Evolutionary conservation across 2,797 vertebrate species (phyloP).

Genomic region (Alouatta caraya): DNA sequence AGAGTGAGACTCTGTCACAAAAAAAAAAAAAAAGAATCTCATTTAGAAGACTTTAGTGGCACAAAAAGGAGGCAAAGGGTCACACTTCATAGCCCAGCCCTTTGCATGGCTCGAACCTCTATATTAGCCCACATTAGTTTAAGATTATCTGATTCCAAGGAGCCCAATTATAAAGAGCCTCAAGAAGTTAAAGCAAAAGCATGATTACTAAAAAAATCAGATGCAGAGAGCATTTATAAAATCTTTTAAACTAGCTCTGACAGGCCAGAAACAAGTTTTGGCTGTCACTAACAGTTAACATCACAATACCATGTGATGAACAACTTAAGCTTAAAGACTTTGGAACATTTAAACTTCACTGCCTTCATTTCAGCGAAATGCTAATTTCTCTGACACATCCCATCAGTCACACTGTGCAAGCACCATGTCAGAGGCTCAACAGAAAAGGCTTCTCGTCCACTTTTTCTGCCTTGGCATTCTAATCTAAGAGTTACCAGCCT

Average conservation of each 20-base stretch:
- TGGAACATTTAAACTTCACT: background rate
- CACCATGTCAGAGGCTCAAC: background rate
- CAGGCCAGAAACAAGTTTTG: background rate
- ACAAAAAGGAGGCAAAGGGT: background rate
- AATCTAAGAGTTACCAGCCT: background rate
- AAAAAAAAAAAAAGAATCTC: background rate
- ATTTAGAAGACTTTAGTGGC: background rate
- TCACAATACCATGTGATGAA: background rate
- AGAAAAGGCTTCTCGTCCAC: background rate
- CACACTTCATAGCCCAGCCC: background rate
- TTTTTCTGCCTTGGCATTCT: background rate
- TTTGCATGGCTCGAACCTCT: background rate
- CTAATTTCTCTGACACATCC: conserved; percentile 43
- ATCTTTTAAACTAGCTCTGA: conserved; percentile 49
- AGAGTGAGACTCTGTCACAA: no score
- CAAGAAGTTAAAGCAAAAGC: conserved; percentile 9
- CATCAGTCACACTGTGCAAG: conserved; percentile 52
- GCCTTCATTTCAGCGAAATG: conserved; percentile 54
- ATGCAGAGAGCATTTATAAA: conserved; percentile 30
- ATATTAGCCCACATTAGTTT: background rate
- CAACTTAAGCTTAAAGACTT: conserved; percentile 45
- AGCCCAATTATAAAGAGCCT: background rate
- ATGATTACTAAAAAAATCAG: background rate
- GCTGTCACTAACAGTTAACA: background rate
- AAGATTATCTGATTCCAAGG: background rate